Conservation (phyloP, 2,888 invertebrate genomes). For the Ophion costatus region DNA sequence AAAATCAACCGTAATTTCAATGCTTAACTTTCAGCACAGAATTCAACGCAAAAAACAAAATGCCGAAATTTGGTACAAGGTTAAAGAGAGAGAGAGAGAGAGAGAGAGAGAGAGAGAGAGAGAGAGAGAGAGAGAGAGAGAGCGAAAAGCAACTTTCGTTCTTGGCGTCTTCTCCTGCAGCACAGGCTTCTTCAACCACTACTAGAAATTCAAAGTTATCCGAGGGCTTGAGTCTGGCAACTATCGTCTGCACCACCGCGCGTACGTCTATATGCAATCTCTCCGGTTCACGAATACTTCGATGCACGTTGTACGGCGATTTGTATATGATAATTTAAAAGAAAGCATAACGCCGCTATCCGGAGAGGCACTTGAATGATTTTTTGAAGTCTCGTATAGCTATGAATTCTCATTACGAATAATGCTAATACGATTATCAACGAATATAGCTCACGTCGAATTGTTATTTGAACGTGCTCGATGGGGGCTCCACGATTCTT, state of each 20-base stretch:
- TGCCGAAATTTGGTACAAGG: no score
- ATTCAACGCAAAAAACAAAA: no score
- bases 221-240: constrained; percentile 57
- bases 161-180: constrained; percentile 35
- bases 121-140: constrained; percentile 1
- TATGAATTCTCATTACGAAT: background rate
- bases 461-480: background rate
- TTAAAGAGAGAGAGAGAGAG: background rate
- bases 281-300: constrained; percentile 34
- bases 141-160: constrained; percentile 26
- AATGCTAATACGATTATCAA: background rate
- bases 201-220: constrained; percentile 62
- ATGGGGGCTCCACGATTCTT: background rate
- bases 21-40: no score
- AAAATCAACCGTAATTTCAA: no score
- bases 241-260: constrained; percentile 37
- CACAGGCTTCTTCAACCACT: constrained; percentile 38
- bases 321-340: constrained; percentile 24
- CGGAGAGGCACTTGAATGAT: constrained; percentile 10
- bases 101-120: constrained; percentile 11
- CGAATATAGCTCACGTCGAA: background rate
- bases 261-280: constrained; percentile 26
- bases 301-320: constrained; percentile 17
- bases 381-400: background rate
- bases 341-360: constrained; percentile 19